These are phyloP conservation scores for Palythoa heliodiscus DNA, from an alignment of 92 coral and sea anemone species.

Conservation along the genomic window DNA sequence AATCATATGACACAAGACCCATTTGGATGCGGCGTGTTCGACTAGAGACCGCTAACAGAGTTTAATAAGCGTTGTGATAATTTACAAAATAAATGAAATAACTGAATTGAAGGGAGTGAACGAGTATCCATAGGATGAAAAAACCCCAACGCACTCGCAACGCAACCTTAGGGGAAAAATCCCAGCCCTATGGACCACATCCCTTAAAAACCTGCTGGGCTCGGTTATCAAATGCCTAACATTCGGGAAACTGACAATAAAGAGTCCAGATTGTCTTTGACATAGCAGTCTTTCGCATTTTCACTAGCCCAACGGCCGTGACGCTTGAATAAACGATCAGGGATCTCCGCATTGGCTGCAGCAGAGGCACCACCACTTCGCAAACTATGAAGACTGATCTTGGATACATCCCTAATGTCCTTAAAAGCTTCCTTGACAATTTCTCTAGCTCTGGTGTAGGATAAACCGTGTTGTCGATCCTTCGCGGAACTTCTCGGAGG, in stretches of 20 bases:
- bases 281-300: constrained; percentile 64
- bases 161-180: constrained; percentile 40
- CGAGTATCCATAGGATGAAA: constrained; percentile 61
- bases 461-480: constrained; percentile 51
- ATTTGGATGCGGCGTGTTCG: constrained; percentile 22
- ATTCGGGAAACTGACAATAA: constrained; percentile 46
- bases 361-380: constrained; percentile 62
- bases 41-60: constrained; percentile 10
- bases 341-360: constrained; percentile 54
- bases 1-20: constrained; percentile 18
- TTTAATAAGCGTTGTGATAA: constrained; percentile 1
- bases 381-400: constrained; percentile 54
- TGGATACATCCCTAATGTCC: constrained; percentile 54
- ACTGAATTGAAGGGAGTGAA: constrained; percentile 21
- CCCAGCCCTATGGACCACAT: constrained; percentile 60
- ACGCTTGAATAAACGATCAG: constrained; percentile 57
- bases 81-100: not conserved
- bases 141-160: constrained; percentile 49
- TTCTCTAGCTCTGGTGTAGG: constrained; percentile 61
- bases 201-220: constrained; percentile 59
- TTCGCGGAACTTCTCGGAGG: constrained; percentile 26
- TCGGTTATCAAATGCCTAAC: constrained; percentile 55
- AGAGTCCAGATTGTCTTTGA: constrained; percentile 57
- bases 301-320: constrained; percentile 64
- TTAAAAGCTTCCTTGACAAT: constrained; percentile 51